These are phyloP conservation scores for Bombus polaris DNA, from an alignment of 1,140 invertebrate species.

Conservation along the genomic window DNA sequence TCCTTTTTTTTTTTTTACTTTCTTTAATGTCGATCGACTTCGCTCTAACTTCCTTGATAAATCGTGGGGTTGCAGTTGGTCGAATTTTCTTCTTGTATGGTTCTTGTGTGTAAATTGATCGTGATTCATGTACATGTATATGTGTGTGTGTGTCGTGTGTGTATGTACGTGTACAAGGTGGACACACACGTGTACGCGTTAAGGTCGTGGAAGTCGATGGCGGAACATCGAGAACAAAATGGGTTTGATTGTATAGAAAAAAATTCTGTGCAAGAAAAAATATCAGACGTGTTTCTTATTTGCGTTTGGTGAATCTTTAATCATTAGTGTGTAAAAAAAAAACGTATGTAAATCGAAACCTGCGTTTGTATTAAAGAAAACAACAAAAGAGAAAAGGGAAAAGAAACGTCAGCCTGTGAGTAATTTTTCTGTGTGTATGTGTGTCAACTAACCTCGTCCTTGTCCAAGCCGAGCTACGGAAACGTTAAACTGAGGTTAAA, in stretches of 20 bases:
- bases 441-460: constrained; percentile 89
- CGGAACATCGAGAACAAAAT: constrained; percentile 33
- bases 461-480: constrained; percentile 93
- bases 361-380: constrained; percentile 50
- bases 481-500: constrained; percentile 82
- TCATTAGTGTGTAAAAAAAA: constrained; percentile 59
- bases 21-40: constrained; percentile 50
- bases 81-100: constrained; percentile 38
- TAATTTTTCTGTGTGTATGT: constrained; percentile 69
- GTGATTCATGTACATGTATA: neutral
- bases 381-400: neutral
- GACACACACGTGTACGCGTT: neutral
- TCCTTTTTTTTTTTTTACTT: too few relatives aligned
- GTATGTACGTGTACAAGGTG: neutral
- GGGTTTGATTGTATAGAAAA: constrained; percentile 48
- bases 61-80: constrained; percentile 58
- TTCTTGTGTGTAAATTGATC: neutral
- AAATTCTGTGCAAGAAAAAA: constrained; percentile 62
- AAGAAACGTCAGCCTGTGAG: constrained; percentile 69
- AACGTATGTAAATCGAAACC: constrained; percentile 59
- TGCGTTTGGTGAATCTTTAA: constrained; percentile 68
- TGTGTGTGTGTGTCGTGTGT: neutral
- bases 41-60: constrained; percentile 41
- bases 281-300: constrained; percentile 24
- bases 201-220: constrained; percentile 8